Evolutionary conservation across 2,113 vertebrate genomes (phyloP).

Genomic region (Dasyprocta punctata): DNA sequence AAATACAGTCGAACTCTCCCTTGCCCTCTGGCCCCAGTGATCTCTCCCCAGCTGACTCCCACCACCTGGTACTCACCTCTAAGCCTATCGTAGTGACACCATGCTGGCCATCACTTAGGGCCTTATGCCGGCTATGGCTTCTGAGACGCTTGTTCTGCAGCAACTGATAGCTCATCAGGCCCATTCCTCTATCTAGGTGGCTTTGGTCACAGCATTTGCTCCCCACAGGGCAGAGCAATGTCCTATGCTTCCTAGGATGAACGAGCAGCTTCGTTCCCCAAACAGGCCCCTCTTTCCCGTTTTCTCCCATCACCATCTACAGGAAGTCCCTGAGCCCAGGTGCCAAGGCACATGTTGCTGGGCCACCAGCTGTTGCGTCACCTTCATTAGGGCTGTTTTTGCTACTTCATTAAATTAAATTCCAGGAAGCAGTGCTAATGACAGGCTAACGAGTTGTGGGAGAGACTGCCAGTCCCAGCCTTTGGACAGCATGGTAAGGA

Average conservation of each 20-base stretch:
- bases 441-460: conserved; percentile 46
- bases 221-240: background rate
- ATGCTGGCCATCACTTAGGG: background rate
- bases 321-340: background rate
- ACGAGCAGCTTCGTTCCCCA: background rate
- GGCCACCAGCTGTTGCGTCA: conserved; percentile 47
- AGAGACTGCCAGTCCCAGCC: conserved; percentile 62
- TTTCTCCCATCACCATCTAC: background rate
- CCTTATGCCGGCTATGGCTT: background rate
- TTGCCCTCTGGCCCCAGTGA: background rate
- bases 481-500: background rate
- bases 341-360: background rate
- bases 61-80: background rate
- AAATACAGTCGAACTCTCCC: background rate
- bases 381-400: conserved; percentile 78
- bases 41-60: background rate
- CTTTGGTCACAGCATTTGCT: background rate
- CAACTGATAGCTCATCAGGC: background rate
- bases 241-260: too few species aligned
- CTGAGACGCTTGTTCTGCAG: background rate
- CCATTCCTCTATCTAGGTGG: background rate
- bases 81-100: background rate
- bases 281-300: background rate
- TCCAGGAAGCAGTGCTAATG: conserved; percentile 75
- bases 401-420: conserved; percentile 79